phyloP scores from a whole-genome alignment of 2,888 invertebrate genomes.

The Dromius quadrimaculatus region DNA sequence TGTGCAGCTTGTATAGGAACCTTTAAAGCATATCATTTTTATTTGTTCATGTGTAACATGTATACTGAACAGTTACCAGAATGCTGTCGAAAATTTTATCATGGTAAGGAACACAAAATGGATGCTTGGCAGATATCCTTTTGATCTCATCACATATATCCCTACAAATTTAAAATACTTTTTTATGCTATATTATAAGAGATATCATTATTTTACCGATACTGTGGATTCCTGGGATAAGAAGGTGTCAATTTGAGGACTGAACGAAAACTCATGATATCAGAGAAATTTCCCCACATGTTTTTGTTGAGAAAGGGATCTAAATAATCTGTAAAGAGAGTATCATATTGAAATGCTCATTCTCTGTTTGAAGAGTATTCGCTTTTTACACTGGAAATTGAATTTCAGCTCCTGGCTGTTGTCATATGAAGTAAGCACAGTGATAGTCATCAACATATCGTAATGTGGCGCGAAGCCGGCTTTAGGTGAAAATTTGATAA shows the following conservation, averaged over 20 bases:
- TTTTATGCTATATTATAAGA: background rate
- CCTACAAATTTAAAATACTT: slow-evolving; percentile 67
- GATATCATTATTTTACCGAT: slow-evolving; percentile 71
- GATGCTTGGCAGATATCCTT: slow-evolving; percentile 76
- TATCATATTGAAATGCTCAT: too few relatives aligned
- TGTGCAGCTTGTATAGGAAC: slow-evolving; percentile 87
- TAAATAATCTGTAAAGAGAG: slow-evolving; percentile 74
- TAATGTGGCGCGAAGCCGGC: too few relatives aligned
- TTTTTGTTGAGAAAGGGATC: slow-evolving; percentile 75
- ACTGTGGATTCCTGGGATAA: slow-evolving; percentile 80
- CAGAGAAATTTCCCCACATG: slow-evolving; percentile 68
- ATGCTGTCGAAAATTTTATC: slow-evolving; percentile 79
- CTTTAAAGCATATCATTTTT: too few relatives aligned
- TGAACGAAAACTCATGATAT: slow-evolving; percentile 79
- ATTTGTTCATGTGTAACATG: background rate
- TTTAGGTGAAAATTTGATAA: too few relatives aligned
- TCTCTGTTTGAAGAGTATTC: too few relatives aligned
- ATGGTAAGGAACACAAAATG: slow-evolving; percentile 85
- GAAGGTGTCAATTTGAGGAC: slow-evolving; percentile 85
- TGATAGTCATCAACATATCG: too few relatives aligned
- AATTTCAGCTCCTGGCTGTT: too few relatives aligned
- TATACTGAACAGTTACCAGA: slow-evolving; percentile 70
- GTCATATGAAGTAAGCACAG: too few relatives aligned
- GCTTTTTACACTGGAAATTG: too few relatives aligned
- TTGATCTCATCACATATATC: slow-evolving; percentile 78